A percentile compares a stretch with the other conserved stretches of the same genome.
phyloP scores from a whole-genome alignment of 2,797 vertebrate genomes.

The Phoxinus dragarum region DNA sequence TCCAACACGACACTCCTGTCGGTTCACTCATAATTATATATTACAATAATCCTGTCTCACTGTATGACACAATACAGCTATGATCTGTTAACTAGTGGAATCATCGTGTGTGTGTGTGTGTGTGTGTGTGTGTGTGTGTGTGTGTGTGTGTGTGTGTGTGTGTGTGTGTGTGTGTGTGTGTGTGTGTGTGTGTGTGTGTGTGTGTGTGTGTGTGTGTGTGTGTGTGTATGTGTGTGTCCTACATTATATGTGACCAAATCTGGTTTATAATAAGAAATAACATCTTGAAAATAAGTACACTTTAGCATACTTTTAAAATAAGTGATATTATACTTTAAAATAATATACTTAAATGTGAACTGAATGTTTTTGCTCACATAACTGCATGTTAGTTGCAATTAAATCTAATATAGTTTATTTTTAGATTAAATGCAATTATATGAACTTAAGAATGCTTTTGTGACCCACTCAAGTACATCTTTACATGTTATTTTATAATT shows the following conservation, averaged over 20 bases:
- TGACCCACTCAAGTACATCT: background rate
- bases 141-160: too few species aligned
- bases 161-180: too few species aligned
- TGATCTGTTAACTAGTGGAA: constrained; percentile 71
- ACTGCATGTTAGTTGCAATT: background rate
- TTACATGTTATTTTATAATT: background rate
- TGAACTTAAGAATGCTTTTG: background rate
- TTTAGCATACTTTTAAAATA: background rate
- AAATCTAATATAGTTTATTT: background rate
- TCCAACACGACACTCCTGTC: constrained; percentile 61
- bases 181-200: too few species aligned
- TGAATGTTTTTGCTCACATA: background rate
- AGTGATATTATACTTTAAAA: background rate
- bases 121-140: too few species aligned
- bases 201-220: too few species aligned
- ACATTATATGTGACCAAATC: background rate
- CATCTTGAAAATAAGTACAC: background rate
- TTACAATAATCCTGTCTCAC: constrained; percentile 15
- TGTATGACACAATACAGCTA: constrained; percentile 70
- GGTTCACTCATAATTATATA: constrained; percentile 16
- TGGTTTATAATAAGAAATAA: background rate
- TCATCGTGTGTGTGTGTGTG: constrained; percentile 23
- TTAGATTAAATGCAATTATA: background rate
- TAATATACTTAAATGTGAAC: background rate
- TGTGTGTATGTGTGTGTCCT: background rate